Percentiles rank a stretch among this genome's conserved stretches.
phyloP scores from a whole-genome alignment of 2,797 vertebrate genomes.

The Onychomys leucogaster region DNA sequence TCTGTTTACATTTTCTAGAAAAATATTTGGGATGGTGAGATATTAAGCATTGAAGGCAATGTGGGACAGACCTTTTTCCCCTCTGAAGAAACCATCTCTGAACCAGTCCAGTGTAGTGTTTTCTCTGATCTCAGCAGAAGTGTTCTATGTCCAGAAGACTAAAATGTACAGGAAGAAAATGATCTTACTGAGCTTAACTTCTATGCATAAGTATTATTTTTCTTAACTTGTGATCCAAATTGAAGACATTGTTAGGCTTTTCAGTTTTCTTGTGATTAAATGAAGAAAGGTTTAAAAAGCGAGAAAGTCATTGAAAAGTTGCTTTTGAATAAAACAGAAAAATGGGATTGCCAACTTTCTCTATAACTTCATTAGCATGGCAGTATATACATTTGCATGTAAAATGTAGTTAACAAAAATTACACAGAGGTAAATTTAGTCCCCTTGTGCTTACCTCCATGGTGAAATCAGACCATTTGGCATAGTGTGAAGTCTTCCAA shows the following conservation, averaged over 20 bases:
- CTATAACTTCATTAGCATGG: slow-evolving; percentile 73
- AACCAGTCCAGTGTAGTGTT: slow-evolving; percentile 5
- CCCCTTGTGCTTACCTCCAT: slow-evolving; percentile 73
- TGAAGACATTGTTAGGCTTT: slow-evolving; percentile 69
- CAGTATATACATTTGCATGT: slow-evolving; percentile 77
- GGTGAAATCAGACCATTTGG: slow-evolving; percentile 80
- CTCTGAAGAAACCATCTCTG: background rate
- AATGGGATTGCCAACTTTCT: slow-evolving; percentile 78
- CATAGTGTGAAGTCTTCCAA: slow-evolving; percentile 81
- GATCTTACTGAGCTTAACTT: slow-evolving; percentile 46
- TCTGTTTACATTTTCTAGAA: slow-evolving; percentile 53
- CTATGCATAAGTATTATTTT: slow-evolving; percentile 63
- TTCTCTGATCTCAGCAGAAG: slow-evolving; percentile 56
- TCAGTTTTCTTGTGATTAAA: slow-evolving; percentile 71
- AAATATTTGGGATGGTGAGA: slow-evolving; percentile 9
- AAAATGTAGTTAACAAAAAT: slow-evolving; percentile 79
- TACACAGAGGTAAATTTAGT: slow-evolving; percentile 78
- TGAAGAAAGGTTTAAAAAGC: slow-evolving; percentile 73
- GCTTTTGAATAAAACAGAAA: slow-evolving; percentile 73
- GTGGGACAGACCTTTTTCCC: background rate
- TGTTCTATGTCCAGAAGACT: slow-evolving; percentile 45
- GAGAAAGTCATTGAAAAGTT: slow-evolving; percentile 73
- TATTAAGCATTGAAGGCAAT: slow-evolving; percentile 16
- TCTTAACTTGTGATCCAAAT: slow-evolving; percentile 59
- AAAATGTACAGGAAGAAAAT: slow-evolving; percentile 56